Evolutionary conservation across 2,888 invertebrate species (phyloP).

Genomic region (Charanyca ferruginea): DNA sequence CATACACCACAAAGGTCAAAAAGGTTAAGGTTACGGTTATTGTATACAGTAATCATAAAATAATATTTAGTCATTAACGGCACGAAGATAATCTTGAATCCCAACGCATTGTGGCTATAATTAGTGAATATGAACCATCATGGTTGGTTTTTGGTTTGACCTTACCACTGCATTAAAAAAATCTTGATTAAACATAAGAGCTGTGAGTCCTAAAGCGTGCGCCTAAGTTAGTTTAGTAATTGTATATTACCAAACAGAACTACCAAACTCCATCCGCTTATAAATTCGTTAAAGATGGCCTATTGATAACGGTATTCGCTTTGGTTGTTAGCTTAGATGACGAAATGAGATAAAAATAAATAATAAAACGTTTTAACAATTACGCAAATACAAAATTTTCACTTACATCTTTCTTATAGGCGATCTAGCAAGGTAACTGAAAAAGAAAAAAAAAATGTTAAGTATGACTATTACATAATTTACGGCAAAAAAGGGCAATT

Average conservation of each 20-base stretch:
- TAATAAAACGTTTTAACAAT: constrained; percentile 31
- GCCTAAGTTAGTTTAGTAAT: constrained; percentile 51
- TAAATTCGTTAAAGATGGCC: constrained; percentile 78
- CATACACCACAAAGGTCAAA: constrained; percentile 30
- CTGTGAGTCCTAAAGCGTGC: background rate
- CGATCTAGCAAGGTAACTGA: constrained; percentile 35
- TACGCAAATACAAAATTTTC: constrained; percentile 36
- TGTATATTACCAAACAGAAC: constrained; percentile 68
- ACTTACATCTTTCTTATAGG: constrained; percentile 66
- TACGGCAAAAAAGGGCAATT: constrained; percentile 2
- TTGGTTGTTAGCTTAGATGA: constrained; percentile 64
- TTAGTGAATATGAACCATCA: constrained; percentile 42
- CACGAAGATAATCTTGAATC: constrained; percentile 46
- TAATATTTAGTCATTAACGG: constrained; percentile 36
- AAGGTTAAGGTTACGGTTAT: constrained; percentile 35
- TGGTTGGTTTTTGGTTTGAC: constrained; percentile 21
- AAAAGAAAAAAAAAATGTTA: constrained; percentile 40
- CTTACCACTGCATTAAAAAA: constrained; percentile 22
- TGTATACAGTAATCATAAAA: constrained; percentile 41
- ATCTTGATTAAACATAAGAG: constrained; percentile 11
- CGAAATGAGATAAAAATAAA: constrained; percentile 62
- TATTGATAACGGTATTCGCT: constrained; percentile 73
- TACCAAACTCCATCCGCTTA: constrained; percentile 71
- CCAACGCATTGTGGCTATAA: constrained; percentile 35
- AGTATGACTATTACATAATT: constrained; percentile 7